Conservation (phyloP, 2,888 invertebrate species). For the Allygus modestus region DNA sequence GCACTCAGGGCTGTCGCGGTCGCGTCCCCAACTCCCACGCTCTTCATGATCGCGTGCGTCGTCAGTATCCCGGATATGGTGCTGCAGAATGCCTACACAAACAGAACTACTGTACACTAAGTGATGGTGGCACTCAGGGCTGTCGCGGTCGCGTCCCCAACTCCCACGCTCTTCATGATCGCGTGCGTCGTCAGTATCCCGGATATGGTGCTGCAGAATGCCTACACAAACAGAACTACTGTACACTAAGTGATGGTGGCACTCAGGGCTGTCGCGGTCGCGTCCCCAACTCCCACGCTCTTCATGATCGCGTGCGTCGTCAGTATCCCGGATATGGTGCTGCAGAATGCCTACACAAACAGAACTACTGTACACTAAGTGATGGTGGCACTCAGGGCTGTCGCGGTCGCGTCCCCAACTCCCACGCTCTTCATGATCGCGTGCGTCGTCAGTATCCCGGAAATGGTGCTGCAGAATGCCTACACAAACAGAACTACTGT, state of each 20-base stretch:
- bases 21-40: conserved; percentile 95
- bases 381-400: conserved; percentile 93
- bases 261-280: conserved; percentile 89
- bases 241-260: conserved; percentile 97
- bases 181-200: conserved; percentile 96
- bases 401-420: conserved; percentile 91
- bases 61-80: conserved; percentile 88
- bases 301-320: conserved; percentile 96
- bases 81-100: conserved; percentile 81
- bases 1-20: conserved; percentile 93
- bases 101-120: conserved; percentile 81
- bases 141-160: conserved; percentile 91
- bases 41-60: conserved; percentile 94
- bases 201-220: conserved; percentile 82
- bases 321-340: conserved; percentile 85
- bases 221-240: conserved; percentile 75
- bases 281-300: conserved; percentile 96
- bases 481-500: conserved; percentile 72
- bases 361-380: conserved; percentile 86
- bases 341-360: conserved; percentile 80
- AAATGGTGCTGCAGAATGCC: conserved; percentile 83
- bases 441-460: conserved; percentile 93
- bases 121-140: conserved; percentile 95
- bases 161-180: conserved; percentile 94
- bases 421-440: conserved; percentile 95